A percentile compares a stretch with the other conserved stretches of the same genome.
phyloP scores from a whole-genome alignment of 2,113 vertebrate genomes.

The Excalfactoria chinensis region DNA sequence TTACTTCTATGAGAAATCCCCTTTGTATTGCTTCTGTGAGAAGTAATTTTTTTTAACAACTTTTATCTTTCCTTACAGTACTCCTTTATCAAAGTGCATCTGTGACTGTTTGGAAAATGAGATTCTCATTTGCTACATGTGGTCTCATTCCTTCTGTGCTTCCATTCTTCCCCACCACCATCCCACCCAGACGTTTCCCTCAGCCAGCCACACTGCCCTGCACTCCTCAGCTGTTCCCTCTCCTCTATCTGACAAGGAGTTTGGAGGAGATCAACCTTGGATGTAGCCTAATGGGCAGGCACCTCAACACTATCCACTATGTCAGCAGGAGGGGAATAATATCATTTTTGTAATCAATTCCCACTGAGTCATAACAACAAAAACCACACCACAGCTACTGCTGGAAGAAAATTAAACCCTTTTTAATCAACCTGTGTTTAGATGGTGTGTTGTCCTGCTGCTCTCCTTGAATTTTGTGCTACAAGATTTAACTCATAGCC shows the following conservation, averaged over 20 bases:
- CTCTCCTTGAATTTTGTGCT: constrained; percentile 44
- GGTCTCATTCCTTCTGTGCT: not conserved
- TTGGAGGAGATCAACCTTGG: not conserved
- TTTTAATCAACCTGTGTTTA: constrained; percentile 32
- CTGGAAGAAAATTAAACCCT: constrained; percentile 25
- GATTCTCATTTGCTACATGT: not conserved
- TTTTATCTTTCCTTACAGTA: not conserved
- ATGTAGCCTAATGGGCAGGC: not conserved
- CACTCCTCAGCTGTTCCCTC: not conserved
- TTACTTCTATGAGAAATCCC: not conserved
- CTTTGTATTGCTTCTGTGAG: not conserved
- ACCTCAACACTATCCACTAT: not conserved
- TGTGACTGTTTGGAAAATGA: not conserved
- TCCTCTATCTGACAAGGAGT: not conserved
- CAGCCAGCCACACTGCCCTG: not conserved
- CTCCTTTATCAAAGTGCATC: constrained; percentile 8
- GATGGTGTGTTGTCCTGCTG: constrained; percentile 28
- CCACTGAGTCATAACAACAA: not conserved
- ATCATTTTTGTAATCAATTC: not conserved
- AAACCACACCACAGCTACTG: not conserved
- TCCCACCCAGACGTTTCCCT: not conserved
- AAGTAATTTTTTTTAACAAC: not conserved
- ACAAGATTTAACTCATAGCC: not conserved
- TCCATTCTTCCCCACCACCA: not conserved
- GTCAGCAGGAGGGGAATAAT: not conserved